Evolutionary conservation across 2,888 invertebrate genomes (phyloP).

Genomic region (Catonia carolina): DNA sequence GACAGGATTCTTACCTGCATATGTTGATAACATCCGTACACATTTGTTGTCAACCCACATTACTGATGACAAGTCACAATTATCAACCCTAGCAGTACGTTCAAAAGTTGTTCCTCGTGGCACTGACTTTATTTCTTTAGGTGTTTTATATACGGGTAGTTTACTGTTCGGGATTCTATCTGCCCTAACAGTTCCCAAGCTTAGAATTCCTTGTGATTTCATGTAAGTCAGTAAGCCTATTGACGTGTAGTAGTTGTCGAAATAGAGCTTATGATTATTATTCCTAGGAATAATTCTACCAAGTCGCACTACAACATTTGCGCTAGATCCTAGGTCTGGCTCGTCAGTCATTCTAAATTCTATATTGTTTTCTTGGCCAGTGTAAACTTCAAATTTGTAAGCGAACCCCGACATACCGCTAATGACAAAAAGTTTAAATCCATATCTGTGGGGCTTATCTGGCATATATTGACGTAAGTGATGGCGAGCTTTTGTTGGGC

Average conservation of each 20-base stretch:
- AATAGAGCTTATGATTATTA: slow-evolving; percentile 20
- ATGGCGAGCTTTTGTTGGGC: slow-evolving; percentile 31
- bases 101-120: slow-evolving; percentile 22
- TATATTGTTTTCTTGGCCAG: slow-evolving; percentile 25
- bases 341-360: slow-evolving; percentile 15
- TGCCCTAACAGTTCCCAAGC: slow-evolving; percentile 24
- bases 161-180: slow-evolving; percentile 16
- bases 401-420: slow-evolving; percentile 24
- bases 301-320: slow-evolving; percentile 23
- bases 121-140: neutral
- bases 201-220: slow-evolving; percentile 13
- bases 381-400: slow-evolving; percentile 28
- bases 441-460: slow-evolving; percentile 40
- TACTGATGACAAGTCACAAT: slow-evolving; percentile 20
- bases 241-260: slow-evolving; percentile 27
- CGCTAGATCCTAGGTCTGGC: slow-evolving; percentile 22
- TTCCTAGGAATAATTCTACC: slow-evolving; percentile 18
- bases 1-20: slow-evolving; percentile 37
- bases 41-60: slow-evolving; percentile 39
- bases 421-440: slow-evolving; percentile 28
- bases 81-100: slow-evolving; percentile 14
- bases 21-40: slow-evolving; percentile 37
- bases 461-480: slow-evolving; percentile 38
- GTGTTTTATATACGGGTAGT: too few relatives aligned
- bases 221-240: slow-evolving; percentile 16